Base-by-base conservation (phyloP, 1,140 invertebrate genomes). In the Carposina sasakii region DNA sequence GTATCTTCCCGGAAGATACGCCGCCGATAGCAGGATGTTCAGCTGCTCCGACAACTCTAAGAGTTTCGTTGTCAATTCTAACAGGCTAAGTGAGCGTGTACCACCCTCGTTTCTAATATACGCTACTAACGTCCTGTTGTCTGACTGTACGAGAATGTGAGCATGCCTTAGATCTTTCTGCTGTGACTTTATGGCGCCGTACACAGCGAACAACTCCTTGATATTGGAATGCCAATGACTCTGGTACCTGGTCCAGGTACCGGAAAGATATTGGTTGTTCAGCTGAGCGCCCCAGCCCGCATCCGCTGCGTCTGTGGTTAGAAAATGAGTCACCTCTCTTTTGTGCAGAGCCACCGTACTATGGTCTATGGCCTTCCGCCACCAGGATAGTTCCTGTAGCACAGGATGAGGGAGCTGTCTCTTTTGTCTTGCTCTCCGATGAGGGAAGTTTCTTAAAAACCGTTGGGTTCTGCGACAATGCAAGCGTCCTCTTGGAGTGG, bases 1-100 rank as follows among this genome's bases (percentile, higher is more conserved):
- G 56, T 49, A 57, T 13, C 40, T 41, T 0, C 57, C 57, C 2
- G 55, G 62, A 0, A 61, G n/a, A 19, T 56, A 61, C 13, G 21
- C 21, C 0, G 54, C 33, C 13, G 22, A 24, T 3, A 65, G 34
- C 0, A 15, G 34, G 26, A 52, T 48, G 0, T 49, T 43, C 4
- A 41, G 12, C 2, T 34, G 12, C 4, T 52, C 24, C 1, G 34
- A 22, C 20, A 58, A 21, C 0, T 12, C 0, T 10, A 63, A 23
- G 0, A 63, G 9, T 12, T 52, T 28, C 8, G 4, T 26, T 0
- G 60, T 55, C n/a, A 22, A 1, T 2, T 28, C 26, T 19, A 56
- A n/a, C 1, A 62, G 28, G 0, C 1, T 2, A 9, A 44, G 0
- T 1, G 55, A 58, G 3, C 37, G 41, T 2, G 55, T 57, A 3